phyloP scores from a whole-genome alignment of 2,797 vertebrate genomes.

The Takifugu ocellatus region DNA sequence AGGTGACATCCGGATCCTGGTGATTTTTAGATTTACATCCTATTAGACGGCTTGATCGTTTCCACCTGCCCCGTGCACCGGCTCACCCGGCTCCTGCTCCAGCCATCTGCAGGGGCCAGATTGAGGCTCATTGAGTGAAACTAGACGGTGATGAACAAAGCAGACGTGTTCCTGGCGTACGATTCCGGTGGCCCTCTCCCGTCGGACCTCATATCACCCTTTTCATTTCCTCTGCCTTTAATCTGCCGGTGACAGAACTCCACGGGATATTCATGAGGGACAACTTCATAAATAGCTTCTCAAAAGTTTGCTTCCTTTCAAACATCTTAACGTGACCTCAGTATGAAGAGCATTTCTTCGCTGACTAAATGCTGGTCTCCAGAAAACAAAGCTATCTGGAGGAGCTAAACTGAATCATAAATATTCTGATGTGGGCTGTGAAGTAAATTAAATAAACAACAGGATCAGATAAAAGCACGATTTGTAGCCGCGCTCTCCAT shows the following conservation, averaged over 20 bases:
- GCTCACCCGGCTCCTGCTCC: slow-evolving; percentile 43
- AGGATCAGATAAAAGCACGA: slow-evolving; percentile 2
- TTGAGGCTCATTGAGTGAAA: slow-evolving; percentile 45
- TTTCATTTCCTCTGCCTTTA: slow-evolving; percentile 56
- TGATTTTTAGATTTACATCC: slow-evolving; percentile 65
- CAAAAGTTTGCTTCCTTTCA: slow-evolving; percentile 42
- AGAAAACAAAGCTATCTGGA: slow-evolving; percentile 6
- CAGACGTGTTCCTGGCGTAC: slow-evolving; percentile 25
- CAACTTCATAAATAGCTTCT: slow-evolving; percentile 48
- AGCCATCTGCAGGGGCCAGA: slow-evolving; percentile 57
- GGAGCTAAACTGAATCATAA: slow-evolving; percentile 5
- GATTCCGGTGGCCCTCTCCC: slow-evolving; percentile 1
- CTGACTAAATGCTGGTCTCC: too few relatives aligned
- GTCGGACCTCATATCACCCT: slow-evolving; percentile 36
- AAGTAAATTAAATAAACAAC: slow-evolving; percentile 8
- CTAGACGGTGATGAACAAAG: slow-evolving; percentile 50
- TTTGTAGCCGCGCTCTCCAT: too few relatives aligned
- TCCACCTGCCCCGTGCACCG: slow-evolving; percentile 62
- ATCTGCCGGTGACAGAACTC: slow-evolving; percentile 48
- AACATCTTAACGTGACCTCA: slow-evolving; percentile 32
- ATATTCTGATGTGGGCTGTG: background rate
- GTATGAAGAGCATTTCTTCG: slow-evolving; percentile 13
- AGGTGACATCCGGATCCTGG: slow-evolving; percentile 40
- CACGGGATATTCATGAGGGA: slow-evolving; percentile 43
- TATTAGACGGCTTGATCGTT: slow-evolving; percentile 69